Percentiles rank a stretch among this genome's conserved stretches.
Conservation (phyloP, 2,113 vertebrate species). For the Chaetorhynchus papuensis region DNA sequence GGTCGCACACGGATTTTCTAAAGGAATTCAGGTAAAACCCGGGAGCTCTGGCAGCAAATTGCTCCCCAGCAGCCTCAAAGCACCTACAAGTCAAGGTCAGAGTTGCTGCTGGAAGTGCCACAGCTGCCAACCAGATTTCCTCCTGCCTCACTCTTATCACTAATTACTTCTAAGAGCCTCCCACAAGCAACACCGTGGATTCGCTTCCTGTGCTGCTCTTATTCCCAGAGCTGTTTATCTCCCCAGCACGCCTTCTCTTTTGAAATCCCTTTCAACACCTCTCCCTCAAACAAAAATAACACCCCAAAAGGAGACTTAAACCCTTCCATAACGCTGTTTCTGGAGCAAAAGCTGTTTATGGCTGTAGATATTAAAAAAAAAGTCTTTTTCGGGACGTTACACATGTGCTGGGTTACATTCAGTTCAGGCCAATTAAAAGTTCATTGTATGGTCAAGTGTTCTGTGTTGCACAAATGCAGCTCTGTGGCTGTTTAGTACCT, state of each 20-base stretch:
- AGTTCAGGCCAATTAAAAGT: background rate
- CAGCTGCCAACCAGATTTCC: conserved; percentile 45
- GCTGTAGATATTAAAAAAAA: background rate
- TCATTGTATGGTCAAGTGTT: background rate
- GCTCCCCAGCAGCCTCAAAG: background rate
- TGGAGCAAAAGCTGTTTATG: background rate
- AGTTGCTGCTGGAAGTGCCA: background rate
- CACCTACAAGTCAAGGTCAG: conserved; percentile 1
- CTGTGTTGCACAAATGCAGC: background rate
- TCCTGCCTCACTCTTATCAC: conserved; percentile 18
- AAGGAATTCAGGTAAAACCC: background rate
- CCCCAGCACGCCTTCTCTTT: background rate
- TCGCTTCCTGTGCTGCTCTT: background rate
- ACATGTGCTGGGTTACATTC: background rate
- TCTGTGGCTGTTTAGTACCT: background rate
- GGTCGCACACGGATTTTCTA: background rate
- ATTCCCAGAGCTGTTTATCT: conserved; percentile 1
- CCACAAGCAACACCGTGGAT: background rate
- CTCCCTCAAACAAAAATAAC: background rate
- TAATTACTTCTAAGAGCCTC: conserved; percentile 31
- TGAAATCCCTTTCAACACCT: conserved; percentile 26
- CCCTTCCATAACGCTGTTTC: background rate
- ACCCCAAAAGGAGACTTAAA: background rate
- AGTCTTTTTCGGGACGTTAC: background rate
- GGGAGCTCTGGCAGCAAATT: background rate